Evolutionary conservation across 2,888 invertebrate species (phyloP).

Genomic region (Caenorhabditis imperialis): DNA sequence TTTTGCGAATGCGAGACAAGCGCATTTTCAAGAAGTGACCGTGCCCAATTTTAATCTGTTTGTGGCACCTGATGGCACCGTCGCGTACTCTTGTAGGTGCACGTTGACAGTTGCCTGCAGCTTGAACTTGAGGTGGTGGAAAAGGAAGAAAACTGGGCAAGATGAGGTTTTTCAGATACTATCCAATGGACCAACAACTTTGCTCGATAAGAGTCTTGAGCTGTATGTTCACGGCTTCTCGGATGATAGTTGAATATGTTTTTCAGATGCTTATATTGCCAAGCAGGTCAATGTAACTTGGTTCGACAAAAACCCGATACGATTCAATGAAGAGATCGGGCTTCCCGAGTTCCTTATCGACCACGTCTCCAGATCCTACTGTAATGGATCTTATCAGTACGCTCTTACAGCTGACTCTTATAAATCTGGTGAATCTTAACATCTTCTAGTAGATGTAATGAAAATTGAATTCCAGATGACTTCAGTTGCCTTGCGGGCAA

Average conservation of each 20-base stretch:
- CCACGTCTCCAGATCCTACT: constrained; percentile 64
- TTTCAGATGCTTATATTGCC: constrained; percentile 75
- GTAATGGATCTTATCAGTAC: constrained; percentile 71
- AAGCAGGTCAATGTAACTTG: constrained; percentile 76
- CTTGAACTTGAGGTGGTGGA: constrained; percentile 53
- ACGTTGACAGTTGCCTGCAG: constrained; percentile 70
- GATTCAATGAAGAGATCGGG: constrained; percentile 75
- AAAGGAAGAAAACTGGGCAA: constrained; percentile 4
- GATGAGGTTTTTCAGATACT: constrained; percentile 56
- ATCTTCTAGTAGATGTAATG: too few species aligned
- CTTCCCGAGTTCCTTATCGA: constrained; percentile 73
- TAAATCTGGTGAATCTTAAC: constrained; percentile 61
- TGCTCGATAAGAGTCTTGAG: constrained; percentile 73
- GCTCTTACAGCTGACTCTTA: constrained; percentile 70
- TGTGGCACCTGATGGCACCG: constrained; percentile 70
- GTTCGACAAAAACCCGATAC: constrained; percentile 72
- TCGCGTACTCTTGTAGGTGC: constrained; percentile 71
- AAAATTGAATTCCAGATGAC: constrained; percentile 61
- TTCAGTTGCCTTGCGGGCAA: constrained; percentile 74
- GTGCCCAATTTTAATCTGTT: constrained; percentile 76
- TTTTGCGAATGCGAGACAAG: constrained; percentile 71
- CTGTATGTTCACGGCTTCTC: constrained; percentile 59
- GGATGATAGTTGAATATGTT: neutral
- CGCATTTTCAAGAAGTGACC: constrained; percentile 68
- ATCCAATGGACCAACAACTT: constrained; percentile 76